Evolutionary conservation across 2,888 invertebrate genomes (phyloP), one percentile per base, ranked within the genome.

Genomic region (Baccha elongata): DNA sequence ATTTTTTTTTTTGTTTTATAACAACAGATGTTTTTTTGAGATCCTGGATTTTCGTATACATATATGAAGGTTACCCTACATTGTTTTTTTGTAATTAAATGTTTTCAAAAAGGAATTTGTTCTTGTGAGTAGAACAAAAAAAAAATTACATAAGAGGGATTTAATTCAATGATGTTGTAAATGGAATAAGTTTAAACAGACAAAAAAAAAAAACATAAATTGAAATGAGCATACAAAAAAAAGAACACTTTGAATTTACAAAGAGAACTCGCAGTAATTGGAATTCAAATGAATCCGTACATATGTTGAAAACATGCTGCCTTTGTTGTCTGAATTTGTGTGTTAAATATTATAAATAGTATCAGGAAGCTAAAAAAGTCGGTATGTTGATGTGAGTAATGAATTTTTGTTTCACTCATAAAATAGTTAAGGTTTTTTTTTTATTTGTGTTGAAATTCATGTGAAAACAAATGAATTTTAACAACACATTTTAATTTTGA

Each of bases 41-140:
- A 23, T 58, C n/a, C 50, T 52, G 46, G 23, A n/a, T 37, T 29
- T 32, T 35, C 19, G 3, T 21, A n/a, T n/a, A n/a, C n/a, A n/a
- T n/a, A n/a, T n/a, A n/a, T n/a, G n/a, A n/a, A 7, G 7, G 13
- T 11, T n/a, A 4, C 11, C 6, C 17, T 42, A 26, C 7, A 19
- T 13, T 15, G 11, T 32, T 29, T 40, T 19, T 58, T 26, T 72
- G 71, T 71, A 81, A 81, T 81, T 81, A 81, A 71, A 75, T 71
- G 40, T 76, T 58, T 75, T 72, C 46, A 60, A 29, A 65, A 67
- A 62, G 65, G 53, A 67, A 71, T 75, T 64, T 75, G 46, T 44
- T 21, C 50, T 46, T 50, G 62, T 73, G 35, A 46, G 52, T 40
- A n/a, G 37, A 29, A 17, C 21, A 15, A 44, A 60, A 29, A 53